A percentile compares a stretch with the other conserved stretches of the same genome.
These are phyloP conservation scores for Acropora yongei DNA, from an alignment of 64 coral and sea anemone species.

Conservation along the genomic window DNA sequence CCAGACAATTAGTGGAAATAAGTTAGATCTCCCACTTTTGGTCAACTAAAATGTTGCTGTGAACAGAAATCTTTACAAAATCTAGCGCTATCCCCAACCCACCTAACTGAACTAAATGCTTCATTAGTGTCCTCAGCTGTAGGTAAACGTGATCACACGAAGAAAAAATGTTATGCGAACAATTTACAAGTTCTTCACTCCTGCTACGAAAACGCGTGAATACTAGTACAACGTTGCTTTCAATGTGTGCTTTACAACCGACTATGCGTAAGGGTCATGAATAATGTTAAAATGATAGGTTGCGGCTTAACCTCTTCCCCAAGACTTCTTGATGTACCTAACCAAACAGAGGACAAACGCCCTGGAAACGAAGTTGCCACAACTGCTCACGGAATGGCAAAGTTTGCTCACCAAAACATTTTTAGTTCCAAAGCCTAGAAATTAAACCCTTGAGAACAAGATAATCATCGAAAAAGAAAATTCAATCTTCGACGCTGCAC, in stretches of 20 bases:
- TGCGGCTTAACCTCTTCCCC: neutral
- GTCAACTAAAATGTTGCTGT: neutral
- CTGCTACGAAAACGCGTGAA: neutral
- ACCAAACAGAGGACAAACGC: neutral
- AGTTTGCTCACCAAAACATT: neutral
- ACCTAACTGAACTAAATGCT: neutral
- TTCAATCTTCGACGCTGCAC: slow-evolving; percentile 79
- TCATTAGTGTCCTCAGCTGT: neutral
- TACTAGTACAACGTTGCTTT: neutral
- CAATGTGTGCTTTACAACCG: slow-evolving; percentile 1
- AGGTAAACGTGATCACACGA: neutral
- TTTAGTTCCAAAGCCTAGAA: neutral
- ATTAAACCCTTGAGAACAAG: neutral
- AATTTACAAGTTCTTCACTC: neutral
- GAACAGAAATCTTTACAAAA: neutral
- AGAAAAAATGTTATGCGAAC: neutral
- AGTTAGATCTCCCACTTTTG: neutral
- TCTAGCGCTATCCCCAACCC: neutral
- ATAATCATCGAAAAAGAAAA: neutral
- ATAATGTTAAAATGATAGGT: neutral
- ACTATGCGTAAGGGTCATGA: neutral
- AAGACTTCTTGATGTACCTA: neutral
- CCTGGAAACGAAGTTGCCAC: neutral
- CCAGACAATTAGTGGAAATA: neutral
- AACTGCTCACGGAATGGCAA: neutral